phyloP scores from a whole-genome alignment of 2,797 vertebrate genomes.

The Jordanella pulchra region DNA sequence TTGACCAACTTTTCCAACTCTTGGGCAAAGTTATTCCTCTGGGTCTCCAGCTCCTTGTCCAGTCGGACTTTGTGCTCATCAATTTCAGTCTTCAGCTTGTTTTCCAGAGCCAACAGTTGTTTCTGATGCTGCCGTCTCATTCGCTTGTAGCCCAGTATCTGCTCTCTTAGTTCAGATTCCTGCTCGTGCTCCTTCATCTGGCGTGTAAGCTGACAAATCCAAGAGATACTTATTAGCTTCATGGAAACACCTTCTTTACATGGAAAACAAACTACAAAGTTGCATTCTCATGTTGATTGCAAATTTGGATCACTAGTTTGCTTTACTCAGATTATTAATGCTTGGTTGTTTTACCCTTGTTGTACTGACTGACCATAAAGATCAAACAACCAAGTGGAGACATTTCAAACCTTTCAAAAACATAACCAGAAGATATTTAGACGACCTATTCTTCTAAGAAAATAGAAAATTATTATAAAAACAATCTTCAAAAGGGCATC shows the following conservation, averaged over 20 bases:
- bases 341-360: not conserved
- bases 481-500: not conserved
- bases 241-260: not conserved
- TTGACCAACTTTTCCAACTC: conserved; percentile 99
- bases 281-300: no score
- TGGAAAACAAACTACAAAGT: not conserved
- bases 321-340: not conserved
- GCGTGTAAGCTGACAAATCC: conserved; percentile 88
- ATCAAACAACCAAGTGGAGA: no score
- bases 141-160: conserved; percentile 98
- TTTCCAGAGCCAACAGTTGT: conserved; percentile 96
- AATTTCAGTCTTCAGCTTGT: conserved; percentile 98
- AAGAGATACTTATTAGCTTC: not conserved
- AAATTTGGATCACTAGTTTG: not conserved
- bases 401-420: not conserved
- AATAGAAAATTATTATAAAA: not conserved
- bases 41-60: conserved; percentile 98
- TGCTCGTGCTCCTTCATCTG: conserved; percentile 99
- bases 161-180: conserved; percentile 96
- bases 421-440: not conserved
- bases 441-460: no score
- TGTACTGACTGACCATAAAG: conserved; percentile 3
- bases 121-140: conserved; percentile 99
- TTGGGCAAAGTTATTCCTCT: conserved; percentile 93
- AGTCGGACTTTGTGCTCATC: conserved; percentile 97